These are phyloP conservation scores for Aphis gossypii DNA, from an alignment of 1,140 invertebrate genomes.

Conservation along the genomic window DNA sequence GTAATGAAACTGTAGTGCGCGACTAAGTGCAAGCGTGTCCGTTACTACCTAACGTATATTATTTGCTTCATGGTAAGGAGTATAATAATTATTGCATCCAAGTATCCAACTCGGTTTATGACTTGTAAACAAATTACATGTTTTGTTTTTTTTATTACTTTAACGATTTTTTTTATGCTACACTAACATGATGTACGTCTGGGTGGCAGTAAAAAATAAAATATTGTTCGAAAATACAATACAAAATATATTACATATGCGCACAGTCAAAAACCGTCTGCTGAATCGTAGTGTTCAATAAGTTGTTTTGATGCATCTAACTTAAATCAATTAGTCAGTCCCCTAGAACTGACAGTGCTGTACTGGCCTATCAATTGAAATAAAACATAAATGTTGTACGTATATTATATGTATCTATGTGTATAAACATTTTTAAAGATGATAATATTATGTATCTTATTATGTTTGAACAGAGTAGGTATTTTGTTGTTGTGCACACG, in stretches of 20 bases:
- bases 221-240: neutral
- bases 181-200: neutral
- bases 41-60: neutral
- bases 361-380: neutral
- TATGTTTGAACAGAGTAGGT: neutral
- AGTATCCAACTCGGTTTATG: neutral
- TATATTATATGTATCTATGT: neutral
- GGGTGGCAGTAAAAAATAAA: neutral
- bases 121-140: neutral
- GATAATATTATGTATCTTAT: neutral
- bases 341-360: neutral
- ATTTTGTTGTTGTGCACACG: neutral
- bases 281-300: neutral
- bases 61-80: neutral
- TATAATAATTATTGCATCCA: neutral
- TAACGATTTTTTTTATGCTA: neutral
- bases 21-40: neutral
- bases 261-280: neutral
- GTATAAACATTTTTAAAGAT: neutral
- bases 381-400: neutral
- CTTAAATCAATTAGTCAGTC: neutral
- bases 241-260: neutral
- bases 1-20: neutral
- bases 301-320: slow-evolving; percentile 13
- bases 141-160: neutral